Evolutionary conservation across 2,113 vertebrate species (phyloP), one percentile per base, ranked within the genome.

Genomic region (Notarius lentiginosus): DNA sequence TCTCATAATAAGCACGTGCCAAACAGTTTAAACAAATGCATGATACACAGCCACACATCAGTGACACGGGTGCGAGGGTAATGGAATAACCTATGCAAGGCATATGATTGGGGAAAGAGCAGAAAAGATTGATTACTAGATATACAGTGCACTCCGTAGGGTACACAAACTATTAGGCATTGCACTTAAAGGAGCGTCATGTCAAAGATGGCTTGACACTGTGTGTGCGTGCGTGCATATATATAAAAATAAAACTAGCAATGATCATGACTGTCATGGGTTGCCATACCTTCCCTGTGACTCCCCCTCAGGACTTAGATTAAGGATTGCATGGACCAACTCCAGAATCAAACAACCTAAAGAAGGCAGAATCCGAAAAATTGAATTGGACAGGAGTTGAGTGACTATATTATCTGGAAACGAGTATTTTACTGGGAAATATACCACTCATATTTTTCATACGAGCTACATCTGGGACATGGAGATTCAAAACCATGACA

Each of bases 241-340:
- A 22, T 41, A 41, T 41, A 41, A 41, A 41, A 41, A 41, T 17
- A 17, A 53, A 79, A 61, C 30, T 2, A 70, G 14, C 24, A 55
- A 18, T 18, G 56, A 49, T 55, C n/a, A 66, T 24, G 10, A 79
- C 0, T 1, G 5, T 15, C 0, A 14, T 66, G 79, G 72, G 86
- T 79, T 83, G 22, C 4, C 90, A 87, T 90, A 99, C 98, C 97
- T 98, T 94, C 93, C 95, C 80, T 94, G 93, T 53, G 96, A 94
- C 92, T 97, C 97, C 83, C 96, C 96, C 89, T 99, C 97, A 14
- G 97, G 96, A 89, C 95, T 99, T 60, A 99, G 92, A 83, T 99
- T 99, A 60, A 99, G 95, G 87, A 99, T 99, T 1, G 97, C 97
- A 85, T 99, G 98, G 87, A 99, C 97, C 92, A 99, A 91, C 93